These are phyloP conservation scores for Furcula furcula DNA, from an alignment of 2,888 invertebrate genomes.

Conservation along the genomic window DNA sequence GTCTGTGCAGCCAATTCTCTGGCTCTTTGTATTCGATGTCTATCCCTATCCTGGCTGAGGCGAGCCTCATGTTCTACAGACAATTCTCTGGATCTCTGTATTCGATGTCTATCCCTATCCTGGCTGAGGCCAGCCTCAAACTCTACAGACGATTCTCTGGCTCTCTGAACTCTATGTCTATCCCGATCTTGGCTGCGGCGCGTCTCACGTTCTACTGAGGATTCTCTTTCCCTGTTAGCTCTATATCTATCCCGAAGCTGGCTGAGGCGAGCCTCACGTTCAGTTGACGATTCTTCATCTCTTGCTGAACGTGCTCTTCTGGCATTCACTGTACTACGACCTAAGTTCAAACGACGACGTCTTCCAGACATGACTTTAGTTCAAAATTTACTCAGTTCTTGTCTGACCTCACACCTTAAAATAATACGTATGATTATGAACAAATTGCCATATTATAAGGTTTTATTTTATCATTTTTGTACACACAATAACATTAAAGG, in stretches of 20 bases:
- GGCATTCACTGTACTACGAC: conserved; percentile 16
- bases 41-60: no score
- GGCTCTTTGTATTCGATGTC: no score
- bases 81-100: conserved; percentile 5
- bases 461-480: no score
- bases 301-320: conserved; percentile 18
- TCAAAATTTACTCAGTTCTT: conserved; percentile 5
- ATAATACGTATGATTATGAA: not conserved
- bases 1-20: no score
- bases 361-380: no score
- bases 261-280: conserved; percentile 13
- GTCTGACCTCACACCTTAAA: conserved; percentile 1
- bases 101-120: conserved; percentile 8
- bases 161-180: conserved; percentile 7
- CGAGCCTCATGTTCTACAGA: no score
- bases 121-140: conserved; percentile 17
- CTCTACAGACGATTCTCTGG: conserved; percentile 10
- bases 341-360: conserved; percentile 12
- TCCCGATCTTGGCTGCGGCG: conserved; percentile 11
- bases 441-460: conserved; percentile 1
- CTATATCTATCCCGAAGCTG: conserved; percentile 15
- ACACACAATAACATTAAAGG: no score
- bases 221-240: conserved; percentile 11
- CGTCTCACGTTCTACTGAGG: conserved; percentile 17
- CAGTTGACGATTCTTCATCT: conserved; percentile 13